These are phyloP conservation scores for Lumbricus terrestris DNA, from an alignment of 2,888 invertebrate genomes.

Conservation along the genomic window DNA sequence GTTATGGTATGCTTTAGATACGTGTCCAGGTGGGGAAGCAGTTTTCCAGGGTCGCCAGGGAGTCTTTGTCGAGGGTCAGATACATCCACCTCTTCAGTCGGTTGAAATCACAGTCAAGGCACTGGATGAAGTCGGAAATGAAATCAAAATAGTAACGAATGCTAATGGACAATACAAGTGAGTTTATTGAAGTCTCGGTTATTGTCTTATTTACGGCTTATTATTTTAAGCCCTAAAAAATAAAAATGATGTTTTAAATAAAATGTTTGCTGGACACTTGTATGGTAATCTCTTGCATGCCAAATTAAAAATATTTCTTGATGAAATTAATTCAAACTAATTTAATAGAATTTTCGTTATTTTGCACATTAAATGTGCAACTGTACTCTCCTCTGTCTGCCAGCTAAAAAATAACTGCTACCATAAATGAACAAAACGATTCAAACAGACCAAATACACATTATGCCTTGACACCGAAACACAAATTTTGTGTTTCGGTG, in stretches of 20 bases:
- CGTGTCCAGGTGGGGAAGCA: constrained; percentile 45
- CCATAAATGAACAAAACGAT: too few species aligned
- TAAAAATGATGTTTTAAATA: not conserved
- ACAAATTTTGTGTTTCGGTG: too few species aligned
- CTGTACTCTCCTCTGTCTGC: too few species aligned
- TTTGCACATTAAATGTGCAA: too few species aligned
- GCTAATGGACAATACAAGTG: constrained; percentile 71
- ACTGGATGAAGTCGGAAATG: constrained; percentile 43
- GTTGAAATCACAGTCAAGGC: constrained; percentile 57
- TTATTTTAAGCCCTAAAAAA: not conserved
- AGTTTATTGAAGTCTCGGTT: constrained; percentile 3
- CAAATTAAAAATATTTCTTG: too few species aligned
- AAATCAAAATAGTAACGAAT: constrained; percentile 64
- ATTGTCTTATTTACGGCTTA: not conserved
- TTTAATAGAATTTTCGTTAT: too few species aligned
- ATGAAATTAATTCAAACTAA: too few species aligned
- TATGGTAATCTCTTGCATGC: not conserved
- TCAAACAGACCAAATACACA: too few species aligned
- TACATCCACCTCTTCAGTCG: constrained; percentile 64
- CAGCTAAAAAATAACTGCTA: too few species aligned
- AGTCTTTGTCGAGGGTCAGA: constrained; percentile 65
- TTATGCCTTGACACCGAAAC: too few species aligned
- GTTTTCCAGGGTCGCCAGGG: constrained; percentile 51
- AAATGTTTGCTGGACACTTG: not conserved
- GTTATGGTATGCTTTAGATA: constrained; percentile 41